Conservation (phyloP, 2,797 vertebrate genomes). For the Periparus ater region DNA sequence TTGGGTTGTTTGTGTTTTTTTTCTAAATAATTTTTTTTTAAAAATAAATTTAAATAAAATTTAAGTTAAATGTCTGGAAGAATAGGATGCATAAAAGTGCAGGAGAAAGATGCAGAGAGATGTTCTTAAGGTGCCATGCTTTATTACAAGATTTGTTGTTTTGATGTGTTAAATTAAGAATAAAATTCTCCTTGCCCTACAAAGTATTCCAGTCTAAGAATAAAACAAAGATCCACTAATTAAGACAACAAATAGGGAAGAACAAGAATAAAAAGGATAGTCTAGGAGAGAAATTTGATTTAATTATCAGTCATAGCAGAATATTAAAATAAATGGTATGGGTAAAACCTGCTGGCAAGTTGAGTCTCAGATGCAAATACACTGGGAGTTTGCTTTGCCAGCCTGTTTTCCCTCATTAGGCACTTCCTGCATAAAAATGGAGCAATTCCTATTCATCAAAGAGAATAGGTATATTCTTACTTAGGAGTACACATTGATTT, state of each 20-base stretch:
- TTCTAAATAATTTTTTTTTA: too few relatives aligned
- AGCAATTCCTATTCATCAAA: not conserved
- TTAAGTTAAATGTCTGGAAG: not conserved
- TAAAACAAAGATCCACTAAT: not conserved
- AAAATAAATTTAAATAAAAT: not conserved
- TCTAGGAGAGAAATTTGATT: not conserved
- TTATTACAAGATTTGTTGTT: not conserved
- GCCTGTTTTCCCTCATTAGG: not conserved
- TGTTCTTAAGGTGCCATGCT: not conserved
- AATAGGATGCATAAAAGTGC: not conserved
- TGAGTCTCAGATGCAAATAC: not conserved
- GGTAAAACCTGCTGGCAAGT: not conserved
- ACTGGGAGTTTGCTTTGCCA: not conserved
- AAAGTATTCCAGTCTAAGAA: not conserved
- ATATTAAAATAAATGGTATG: not conserved
- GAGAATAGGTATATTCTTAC: not conserved
- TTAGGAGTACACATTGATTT: not conserved
- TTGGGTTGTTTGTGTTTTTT: fast-evolving
- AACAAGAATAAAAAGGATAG: not conserved
- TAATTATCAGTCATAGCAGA: not conserved
- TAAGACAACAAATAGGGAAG: not conserved
- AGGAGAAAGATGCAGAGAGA: not conserved
- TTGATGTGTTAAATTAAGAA: not conserved
- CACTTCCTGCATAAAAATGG: not conserved
- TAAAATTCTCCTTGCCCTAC: not conserved